Conservation (phyloP, 2,888 invertebrate genomes). For the Perithous albicinctus region DNA sequence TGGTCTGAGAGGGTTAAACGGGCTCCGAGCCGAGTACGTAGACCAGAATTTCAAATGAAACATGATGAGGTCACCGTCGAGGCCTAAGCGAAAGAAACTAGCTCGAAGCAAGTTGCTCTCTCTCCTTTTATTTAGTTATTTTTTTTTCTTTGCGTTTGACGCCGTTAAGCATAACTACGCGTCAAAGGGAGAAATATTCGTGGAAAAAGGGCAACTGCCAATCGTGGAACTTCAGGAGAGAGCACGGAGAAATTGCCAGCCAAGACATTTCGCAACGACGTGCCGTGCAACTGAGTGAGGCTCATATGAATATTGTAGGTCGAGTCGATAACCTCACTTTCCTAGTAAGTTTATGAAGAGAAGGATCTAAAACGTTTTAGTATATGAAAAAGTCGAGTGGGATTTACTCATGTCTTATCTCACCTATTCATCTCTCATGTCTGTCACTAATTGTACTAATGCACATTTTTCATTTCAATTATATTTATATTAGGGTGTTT, state of each 20-base stretch:
- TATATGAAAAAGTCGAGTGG: not conserved
- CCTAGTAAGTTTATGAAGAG: conserved; percentile 10
- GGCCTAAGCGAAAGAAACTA: not conserved
- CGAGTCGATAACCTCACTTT: conserved; percentile 19
- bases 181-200: conserved; percentile 29
- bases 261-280: conserved; percentile 10
- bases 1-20: conserved; percentile 17
- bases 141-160: not conserved
- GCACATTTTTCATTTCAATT: not conserved
- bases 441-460: not conserved
- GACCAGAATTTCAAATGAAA: conserved; percentile 30
- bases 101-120: not conserved
- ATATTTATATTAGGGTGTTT: too few relatives aligned
- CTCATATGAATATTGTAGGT: not conserved
- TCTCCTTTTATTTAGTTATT: not conserved
- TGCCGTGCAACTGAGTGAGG: conserved; percentile 13
- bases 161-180: not conserved
- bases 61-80: conserved; percentile 4
- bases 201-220: not conserved
- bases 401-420: too few relatives aligned
- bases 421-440: not conserved
- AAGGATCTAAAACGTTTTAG: not conserved
- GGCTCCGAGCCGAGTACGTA: not conserved
- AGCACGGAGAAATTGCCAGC: not conserved
- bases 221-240: not conserved